Evolutionary conservation across 2,888 invertebrate species (phyloP).

Genomic region (Diarsia rubi): DNA sequence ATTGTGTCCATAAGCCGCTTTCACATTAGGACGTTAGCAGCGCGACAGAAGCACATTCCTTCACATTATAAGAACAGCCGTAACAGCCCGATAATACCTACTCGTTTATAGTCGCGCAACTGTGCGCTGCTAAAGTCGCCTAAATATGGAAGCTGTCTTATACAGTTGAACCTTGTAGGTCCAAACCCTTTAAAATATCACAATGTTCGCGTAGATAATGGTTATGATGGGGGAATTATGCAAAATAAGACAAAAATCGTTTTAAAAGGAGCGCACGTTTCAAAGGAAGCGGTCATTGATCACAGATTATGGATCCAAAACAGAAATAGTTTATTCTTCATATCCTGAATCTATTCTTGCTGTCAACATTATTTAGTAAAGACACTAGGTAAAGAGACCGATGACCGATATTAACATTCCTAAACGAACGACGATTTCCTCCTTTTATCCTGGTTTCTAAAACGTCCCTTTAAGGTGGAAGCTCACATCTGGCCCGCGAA

Average conservation of each 20-base stretch:
- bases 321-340: neutral
- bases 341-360: neutral
- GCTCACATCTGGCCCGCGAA: no score
- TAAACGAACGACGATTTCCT: no score
- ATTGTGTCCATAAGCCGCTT: neutral
- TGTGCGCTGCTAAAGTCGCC: no score
- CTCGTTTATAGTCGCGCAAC: no score
- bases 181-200: neutral
- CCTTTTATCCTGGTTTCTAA: neutral
- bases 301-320: neutral
- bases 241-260: neutral
- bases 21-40: no score
- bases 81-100: no score
- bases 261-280: neutral
- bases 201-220: neutral
- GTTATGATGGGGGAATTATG: neutral
- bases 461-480: neutral
- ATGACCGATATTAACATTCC: neutral
- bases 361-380: neutral
- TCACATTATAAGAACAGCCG: no score
- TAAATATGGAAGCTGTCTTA: no score
- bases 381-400: neutral
- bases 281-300: neutral
- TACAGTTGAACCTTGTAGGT: conserved; percentile 2
- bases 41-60: no score